Evolutionary conservation across 1,140 invertebrate species (phyloP), one percentile per base, ranked within the genome.

Genomic region (Trachymyrmex cornetzi): DNA sequence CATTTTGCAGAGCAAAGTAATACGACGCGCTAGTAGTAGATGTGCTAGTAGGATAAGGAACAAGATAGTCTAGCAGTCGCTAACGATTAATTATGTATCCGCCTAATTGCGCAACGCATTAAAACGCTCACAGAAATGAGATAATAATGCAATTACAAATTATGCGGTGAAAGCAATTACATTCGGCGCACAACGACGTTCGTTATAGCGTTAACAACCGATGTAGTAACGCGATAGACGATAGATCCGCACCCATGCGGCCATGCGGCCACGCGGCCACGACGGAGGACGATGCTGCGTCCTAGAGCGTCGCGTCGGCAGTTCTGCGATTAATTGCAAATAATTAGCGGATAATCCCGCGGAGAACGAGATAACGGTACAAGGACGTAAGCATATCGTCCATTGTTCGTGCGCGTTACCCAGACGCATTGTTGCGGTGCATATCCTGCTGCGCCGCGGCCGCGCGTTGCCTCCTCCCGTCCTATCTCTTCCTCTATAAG

Each of bases 311-410:
- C 64, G 63, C 22, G n/a, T n/a, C n/a, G n/a, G n/a, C n/a, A n/a
- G 87, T 77, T 79, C 67, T 75, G 77, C 91, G 88, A 94, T 94
- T 95, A 94, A 95, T 94, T 94, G 87, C 90, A 93, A 93, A 93
- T 94, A 94, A 95, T 95, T 94, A 94, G 91, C 89, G 87, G 87
- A 88, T 91, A 90, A 92, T 91, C 89, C 81, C 88, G 87, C 82
- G 88, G 79, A 75, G 74, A 89, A 87, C 85, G 77, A 50, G 74
- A 88, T 92, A 93, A 92, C 92, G 92, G 92, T 92, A 82, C 71
- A 90, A 88, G 90, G 77, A 79, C 86, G 69, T 44, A 50, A 27
- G 87, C 71, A 61, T 59, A 81, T 80, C 87, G 30, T 57, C 77
- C 86, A 91, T 77, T 88, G 88, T 88, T 72, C 88, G 61, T 75